Base-by-base conservation (phyloP, 37 sponge, comb jelly and placozoan species). In the Hexactinellida sp. region DNA sequence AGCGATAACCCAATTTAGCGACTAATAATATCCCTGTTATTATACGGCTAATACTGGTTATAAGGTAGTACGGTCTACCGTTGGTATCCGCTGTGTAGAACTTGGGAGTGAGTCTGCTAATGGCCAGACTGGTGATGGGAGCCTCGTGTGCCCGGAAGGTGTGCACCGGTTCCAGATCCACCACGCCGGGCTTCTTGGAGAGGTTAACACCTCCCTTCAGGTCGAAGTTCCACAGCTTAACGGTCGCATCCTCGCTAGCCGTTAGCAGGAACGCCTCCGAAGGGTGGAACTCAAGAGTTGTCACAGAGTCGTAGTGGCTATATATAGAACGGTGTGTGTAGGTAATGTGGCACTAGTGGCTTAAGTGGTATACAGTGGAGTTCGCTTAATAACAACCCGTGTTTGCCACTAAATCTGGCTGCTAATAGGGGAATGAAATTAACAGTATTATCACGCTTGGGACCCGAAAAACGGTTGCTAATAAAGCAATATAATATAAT, bases 281-380 rank as follows among this genome's bases (percentile, higher is more conserved):
- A 0, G 97, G 97, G 82, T 96, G 97, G 85, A 93, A 96, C 21
- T 54, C 89, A 36, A 94, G 37, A 36, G 86, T 94, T 24, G 94
- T 88, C 36, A 96, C 94, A 36, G 86, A 91, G 88, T 96, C 97
- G 82, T 90, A 93, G 85, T 96, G 97, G 88, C 94, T 95, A 83
- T 3, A 85, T 52, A 41, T 38, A 36, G 82, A 55, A 0, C n/a
- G n/a, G n/a, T n/a, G n/a, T n/a, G n/a, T n/a, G n/a, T n/a, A n/a
- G n/a, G n/a, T n/a, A n/a, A n/a, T n/a, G n/a, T n/a, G n/a, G n/a
- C n/a, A n/a, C n/a, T n/a, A n/a, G n/a, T n/a, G n/a, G n/a, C n/a
- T n/a, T n/a, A n/a, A n/a, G n/a, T n/a, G n/a, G n/a, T n/a, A n/a
- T n/a, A n/a, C n/a, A n/a, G n/a, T n/a, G n/a, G n/a, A n/a, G n/a